Evolutionary conservation across 2,888 invertebrate genomes (phyloP).

Genomic region (Aquatica leii): DNA sequence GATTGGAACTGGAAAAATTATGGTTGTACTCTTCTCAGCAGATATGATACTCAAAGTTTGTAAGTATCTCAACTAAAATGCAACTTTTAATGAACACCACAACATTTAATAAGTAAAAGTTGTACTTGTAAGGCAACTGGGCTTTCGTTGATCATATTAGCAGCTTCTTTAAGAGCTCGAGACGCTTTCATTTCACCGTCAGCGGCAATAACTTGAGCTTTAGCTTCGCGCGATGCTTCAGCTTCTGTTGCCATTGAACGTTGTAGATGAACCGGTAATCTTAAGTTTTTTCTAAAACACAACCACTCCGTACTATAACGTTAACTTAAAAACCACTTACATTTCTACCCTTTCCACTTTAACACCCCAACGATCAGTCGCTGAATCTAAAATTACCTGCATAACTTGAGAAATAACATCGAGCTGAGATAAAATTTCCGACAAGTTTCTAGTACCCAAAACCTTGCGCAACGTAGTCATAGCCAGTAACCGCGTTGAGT

Average conservation of each 20-base stretch:
- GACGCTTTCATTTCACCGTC: conserved; percentile 90
- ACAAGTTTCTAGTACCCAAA: conserved; percentile 88
- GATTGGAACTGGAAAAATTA: conserved; percentile 91
- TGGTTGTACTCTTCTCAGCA: conserved; percentile 94
- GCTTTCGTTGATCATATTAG: conserved; percentile 83
- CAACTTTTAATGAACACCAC: conserved; percentile 47
- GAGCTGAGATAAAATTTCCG: conserved; percentile 90
- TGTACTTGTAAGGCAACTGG: conserved; percentile 84
- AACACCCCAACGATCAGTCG: conserved; percentile 92
- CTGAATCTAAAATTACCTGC: conserved; percentile 85
- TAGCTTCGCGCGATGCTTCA: conserved; percentile 81
- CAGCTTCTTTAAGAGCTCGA: conserved; percentile 84
- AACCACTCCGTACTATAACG: not conserved
- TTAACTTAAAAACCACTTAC: conserved; percentile 63
- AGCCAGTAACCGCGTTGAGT: conserved; percentile 82
- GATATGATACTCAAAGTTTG: conserved; percentile 92
- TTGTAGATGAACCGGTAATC: conserved; percentile 78
- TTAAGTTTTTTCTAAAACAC: conserved; percentile 75
- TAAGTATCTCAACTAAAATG: conserved; percentile 78
- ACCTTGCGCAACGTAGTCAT: conserved; percentile 90
- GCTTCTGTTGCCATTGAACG: conserved; percentile 86
- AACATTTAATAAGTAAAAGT: too few species aligned
- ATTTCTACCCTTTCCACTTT: conserved; percentile 96
- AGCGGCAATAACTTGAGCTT: conserved; percentile 82
- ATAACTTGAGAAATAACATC: conserved; percentile 92